A percentile compares a stretch with the other conserved stretches of the same genome.
phyloP scores from a whole-genome alignment of 2,113 vertebrate species.

The Elephantulus edwardii region DNA sequence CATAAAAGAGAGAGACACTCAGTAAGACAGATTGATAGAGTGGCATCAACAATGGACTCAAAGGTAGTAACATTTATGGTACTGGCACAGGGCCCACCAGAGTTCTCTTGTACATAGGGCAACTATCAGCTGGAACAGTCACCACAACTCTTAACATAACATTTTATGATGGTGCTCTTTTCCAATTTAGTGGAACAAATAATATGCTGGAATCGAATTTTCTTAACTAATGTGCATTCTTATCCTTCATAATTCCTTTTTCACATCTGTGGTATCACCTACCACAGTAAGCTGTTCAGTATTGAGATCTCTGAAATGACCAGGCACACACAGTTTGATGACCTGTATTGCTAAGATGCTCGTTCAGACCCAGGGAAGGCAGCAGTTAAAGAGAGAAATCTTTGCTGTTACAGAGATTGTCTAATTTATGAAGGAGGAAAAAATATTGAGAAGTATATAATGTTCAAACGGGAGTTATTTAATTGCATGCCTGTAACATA shows the following conservation, averaged over 20 bases:
- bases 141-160: no score
- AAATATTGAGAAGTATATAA: not conserved
- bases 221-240: not conserved
- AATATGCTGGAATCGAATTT: not conserved
- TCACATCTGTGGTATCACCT: not conserved
- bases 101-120: no score
- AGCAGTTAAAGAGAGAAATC: not conserved
- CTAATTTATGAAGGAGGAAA: not conserved
- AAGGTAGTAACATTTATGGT: no score
- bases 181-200: not conserved
- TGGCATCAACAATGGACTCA: no score
- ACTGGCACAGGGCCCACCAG: no score
- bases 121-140: no score
- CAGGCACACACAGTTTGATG: not conserved
- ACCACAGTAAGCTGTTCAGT: not conserved
- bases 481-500: not conserved
- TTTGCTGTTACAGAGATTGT: not conserved
- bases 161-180: not conserved
- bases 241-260: not conserved
- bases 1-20: no score
- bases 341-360: not conserved
- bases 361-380: not conserved
- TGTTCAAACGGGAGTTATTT: not conserved
- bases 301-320: not conserved
- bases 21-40: no score